A percentile compares a stretch with the other conserved stretches of the same genome.
Evolutionary conservation across 1,140 invertebrate species (phyloP).

Genomic region (Drosophila rufa): DNA sequence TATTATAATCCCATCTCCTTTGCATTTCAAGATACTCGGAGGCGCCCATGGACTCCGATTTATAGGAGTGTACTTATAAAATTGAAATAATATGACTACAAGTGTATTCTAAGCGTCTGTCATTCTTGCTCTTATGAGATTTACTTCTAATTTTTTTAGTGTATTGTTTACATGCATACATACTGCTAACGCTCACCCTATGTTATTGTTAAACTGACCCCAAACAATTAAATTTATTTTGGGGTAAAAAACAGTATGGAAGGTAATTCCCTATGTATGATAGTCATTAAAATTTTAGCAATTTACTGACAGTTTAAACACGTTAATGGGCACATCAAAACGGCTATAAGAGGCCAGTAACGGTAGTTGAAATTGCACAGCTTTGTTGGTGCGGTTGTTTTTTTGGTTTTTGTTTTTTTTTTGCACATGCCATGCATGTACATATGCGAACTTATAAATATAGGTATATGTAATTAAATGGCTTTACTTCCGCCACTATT

Average conservation of each 20-base stretch:
- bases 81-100: too few species aligned
- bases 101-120: too few species aligned
- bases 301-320: slow-evolving; percentile 55
- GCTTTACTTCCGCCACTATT: slow-evolving; percentile 27
- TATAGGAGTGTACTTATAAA: too few species aligned
- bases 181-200: not conserved
- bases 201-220: slow-evolving; percentile 8
- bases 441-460: not conserved
- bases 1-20: too few species aligned
- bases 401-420: slow-evolving; percentile 4
- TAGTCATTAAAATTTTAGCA: slow-evolving; percentile 48
- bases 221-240: slow-evolving; percentile 22
- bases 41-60: too few species aligned
- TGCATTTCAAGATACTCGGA: too few species aligned
- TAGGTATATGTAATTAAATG: slow-evolving; percentile 1
- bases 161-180: not conserved
- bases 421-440: slow-evolving; percentile 10
- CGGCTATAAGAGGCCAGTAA: slow-evolving; percentile 38
- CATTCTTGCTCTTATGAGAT: not conserved
- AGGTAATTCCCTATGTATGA: slow-evolving; percentile 22
- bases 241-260: not conserved
- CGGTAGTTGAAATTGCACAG: slow-evolving; percentile 22
- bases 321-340: slow-evolving; percentile 51
- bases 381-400: slow-evolving; percentile 3
- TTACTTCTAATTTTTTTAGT: not conserved